phyloP scores from a whole-genome alignment of 1,140 invertebrate species.

The Asobara japonica region DNA sequence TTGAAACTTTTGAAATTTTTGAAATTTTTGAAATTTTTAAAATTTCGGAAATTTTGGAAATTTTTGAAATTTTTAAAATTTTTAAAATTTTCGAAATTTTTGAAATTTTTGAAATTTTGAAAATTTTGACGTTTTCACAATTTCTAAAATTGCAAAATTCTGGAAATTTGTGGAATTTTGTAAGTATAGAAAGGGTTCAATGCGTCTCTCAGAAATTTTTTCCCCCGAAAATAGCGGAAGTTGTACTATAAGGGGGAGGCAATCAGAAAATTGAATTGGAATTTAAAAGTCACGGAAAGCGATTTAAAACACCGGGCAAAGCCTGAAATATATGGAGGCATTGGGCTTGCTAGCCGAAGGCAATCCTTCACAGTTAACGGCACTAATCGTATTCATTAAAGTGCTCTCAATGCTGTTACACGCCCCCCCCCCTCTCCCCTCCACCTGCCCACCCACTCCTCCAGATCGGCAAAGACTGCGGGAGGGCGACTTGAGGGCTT shows the following conservation, averaged over 20 bases:
- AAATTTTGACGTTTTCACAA: too few species aligned
- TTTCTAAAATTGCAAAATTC: too few species aligned
- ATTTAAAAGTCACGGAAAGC: constrained; percentile 10
- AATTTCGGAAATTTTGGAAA: too few species aligned
- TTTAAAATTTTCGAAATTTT: too few species aligned
- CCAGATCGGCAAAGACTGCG: constrained; percentile 2
- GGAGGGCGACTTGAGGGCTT: constrained; percentile 46
- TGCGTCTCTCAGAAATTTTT: too few species aligned
- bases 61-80: too few species aligned
- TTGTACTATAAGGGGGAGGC: neutral
- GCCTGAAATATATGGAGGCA: constrained; percentile 31
- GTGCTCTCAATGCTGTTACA: constrained; percentile 61
- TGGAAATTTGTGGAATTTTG: too few species aligned
- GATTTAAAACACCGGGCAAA: neutral
- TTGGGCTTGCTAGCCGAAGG: constrained; percentile 40
- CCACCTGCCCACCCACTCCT: constrained; percentile 36
- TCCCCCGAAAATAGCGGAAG: neutral
- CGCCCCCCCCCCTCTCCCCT: constrained; percentile 27
- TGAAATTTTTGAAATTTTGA: too few species aligned
- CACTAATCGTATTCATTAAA: constrained; percentile 65
- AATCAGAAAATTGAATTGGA: constrained; percentile 12
- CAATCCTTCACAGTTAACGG: constrained; percentile 60
- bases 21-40: too few species aligned
- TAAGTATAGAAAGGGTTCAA: too few species aligned
- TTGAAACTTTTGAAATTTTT: too few species aligned